Percentiles rank a stretch among this genome's conserved stretches.
These are phyloP conservation scores for Notiomystis cincta DNA, from an alignment of 2,113 vertebrate genomes.

Conservation along the genomic window DNA sequence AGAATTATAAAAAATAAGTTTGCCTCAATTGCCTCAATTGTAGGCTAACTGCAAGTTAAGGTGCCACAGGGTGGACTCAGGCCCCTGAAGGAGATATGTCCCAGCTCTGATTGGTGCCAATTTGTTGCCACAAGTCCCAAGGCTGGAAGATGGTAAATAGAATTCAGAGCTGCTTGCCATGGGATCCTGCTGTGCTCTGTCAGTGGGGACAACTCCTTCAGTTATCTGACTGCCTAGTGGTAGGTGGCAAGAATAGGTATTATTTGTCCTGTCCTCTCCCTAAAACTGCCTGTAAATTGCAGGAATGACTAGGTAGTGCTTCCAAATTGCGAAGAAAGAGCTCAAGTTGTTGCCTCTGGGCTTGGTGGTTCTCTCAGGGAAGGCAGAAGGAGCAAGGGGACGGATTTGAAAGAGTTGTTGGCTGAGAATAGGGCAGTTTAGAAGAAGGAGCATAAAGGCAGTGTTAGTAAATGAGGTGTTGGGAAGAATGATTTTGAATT, in stretches of 20 bases:
- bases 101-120: not conserved
- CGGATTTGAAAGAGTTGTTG: not conserved
- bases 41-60: not conserved
- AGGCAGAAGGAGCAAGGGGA: not conserved
- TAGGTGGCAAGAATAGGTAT: not conserved
- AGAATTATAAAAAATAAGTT: not conserved
- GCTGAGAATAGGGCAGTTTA: not conserved
- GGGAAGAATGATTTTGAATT: not conserved
- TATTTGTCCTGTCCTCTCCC: not conserved
- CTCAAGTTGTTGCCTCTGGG: not conserved
- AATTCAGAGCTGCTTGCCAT: not conserved
- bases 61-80: not conserved
- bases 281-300: not conserved
- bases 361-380: not conserved
- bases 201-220: not conserved
- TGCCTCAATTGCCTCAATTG: not conserved
- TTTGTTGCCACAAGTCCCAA: not conserved
- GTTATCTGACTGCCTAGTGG: too few relatives aligned
- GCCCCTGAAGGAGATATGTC: not conserved
- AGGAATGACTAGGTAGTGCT: fast-evolving
- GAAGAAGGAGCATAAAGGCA: fast-evolving
- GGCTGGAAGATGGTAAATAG: not conserved
- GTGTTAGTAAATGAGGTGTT: not conserved
- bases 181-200: not conserved
- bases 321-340: not conserved